Evolutionary conservation across 2,888 invertebrate species (phyloP), one percentile per base, ranked within the genome.

Genomic region (Sarcophaga carnaria): DNA sequence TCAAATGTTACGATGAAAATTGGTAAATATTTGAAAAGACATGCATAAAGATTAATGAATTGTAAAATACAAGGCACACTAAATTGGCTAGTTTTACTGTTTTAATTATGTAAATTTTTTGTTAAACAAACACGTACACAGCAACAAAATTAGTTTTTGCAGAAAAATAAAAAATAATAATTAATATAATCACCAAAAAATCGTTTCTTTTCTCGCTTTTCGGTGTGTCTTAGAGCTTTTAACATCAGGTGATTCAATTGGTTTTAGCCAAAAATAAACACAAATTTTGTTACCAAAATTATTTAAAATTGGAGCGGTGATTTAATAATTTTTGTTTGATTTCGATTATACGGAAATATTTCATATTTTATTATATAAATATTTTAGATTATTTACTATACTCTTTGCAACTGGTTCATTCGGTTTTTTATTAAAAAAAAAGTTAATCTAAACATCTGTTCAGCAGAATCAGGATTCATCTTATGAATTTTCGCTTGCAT

Each of bases 1-100:
- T 85, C 62, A 78, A 81, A 81, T 47, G 77, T 64, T 78, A 64
- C n/a, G 59, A 69, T 5, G 14, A 5, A 54, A 54, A 54, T 54
- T 54, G 54, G 54, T 54, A 54, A 54, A 54, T 54, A 14, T 54
- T 54, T 54, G 17, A 54, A 14, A 17, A 54, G 14, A 14, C 54
- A 54, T 54, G 54, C 54, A 54, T 54, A 54, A 17, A 54, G 12
- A 54, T 14, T 54, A 54, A 54, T 54, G 54, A 54, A 54, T 54
- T 54, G 54, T 10, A 54, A 54, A 54, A 54, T 54, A 17, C 54
- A 14, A 54, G 54, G 17, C 54, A 12, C 8, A 14, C 54, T 54
- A 54, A 17, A 17, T 37, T 54, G 17, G 17, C 1, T 14, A 14
- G 0, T 54, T 14, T 54, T 54, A 4, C 14, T 54, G 54, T 4